Base-by-base conservation (phyloP, 2,888 invertebrate genomes). In the Galerucella pusilla region DNA sequence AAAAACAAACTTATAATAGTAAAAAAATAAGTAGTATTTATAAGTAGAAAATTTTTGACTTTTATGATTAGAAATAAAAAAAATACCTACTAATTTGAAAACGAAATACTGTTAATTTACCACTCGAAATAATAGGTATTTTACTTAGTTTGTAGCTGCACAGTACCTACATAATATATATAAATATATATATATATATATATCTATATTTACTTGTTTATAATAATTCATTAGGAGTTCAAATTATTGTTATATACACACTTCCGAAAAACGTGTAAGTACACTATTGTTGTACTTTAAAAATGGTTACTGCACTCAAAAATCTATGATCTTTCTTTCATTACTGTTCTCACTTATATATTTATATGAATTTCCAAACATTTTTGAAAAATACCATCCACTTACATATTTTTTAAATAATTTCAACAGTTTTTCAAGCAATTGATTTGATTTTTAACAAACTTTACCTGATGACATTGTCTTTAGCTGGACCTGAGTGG, bases 191-290 rank as follows among this genome's bases (percentile, higher is more conserved):
- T 81, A 79, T 7, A 35, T 35, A 35, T 35, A 35, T 5, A 46
- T 80, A 79, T 82, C 73, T 80, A 82, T 83, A 83, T 84, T 83
- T 84, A 84, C 84, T 83, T 84, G 83, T 85, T 84, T 82, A 84
- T 84, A 83, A 81, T 76, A 77, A 82, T 81, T 80, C 79, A 81
- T 81, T 85, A 84, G 83, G 79, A 81, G 82, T 84, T 83, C 82
- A 82, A 84, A 82, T 76, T 78, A 83, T 83, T 84, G 81, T 84
- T 83, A 82, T 79, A 80, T 79, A 83, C 81, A 83, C 82, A 82
- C 80, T 81, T 83, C 79, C 73, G 81, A 77, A 81, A 64, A 78
- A 78, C 81, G 78, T 82, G 81, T 83, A 82, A 81, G 57, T 79
- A 82, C 79, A 79, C 79, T 77, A 68, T 76, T 81, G 81, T 80